Base-by-base conservation (phyloP, 2,113 vertebrate genomes). In the Amblyopsis rosae region DNA sequence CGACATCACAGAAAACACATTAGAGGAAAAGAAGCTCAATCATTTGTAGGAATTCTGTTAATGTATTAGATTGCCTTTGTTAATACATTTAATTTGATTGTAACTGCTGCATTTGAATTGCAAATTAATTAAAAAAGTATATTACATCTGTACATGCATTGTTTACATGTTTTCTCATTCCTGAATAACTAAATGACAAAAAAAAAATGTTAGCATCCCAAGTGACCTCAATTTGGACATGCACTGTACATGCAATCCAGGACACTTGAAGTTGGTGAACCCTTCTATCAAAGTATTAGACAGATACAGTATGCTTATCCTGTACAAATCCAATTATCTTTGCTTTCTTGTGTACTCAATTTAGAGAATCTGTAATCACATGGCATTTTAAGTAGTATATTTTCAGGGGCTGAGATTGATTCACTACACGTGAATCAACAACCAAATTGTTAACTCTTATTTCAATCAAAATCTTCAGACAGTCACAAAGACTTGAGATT, bases 251-350 rank as follows among this genome's bases (percentile, higher is more conserved):
- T 71, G 51, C 12, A 54, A 62, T 59, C 19, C 12, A 69, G 49
- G 6, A 9, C 49, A 72, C 0, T 64, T 35, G 12, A 35, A 59
- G 57, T 35, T 35, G 32, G 49, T 9, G 11, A 46, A 46, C 33
- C 12, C 60, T 65, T 19, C 33, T 26, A 57, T 57, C 3, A 67
- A 12, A 51, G 54, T n/a, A 17, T 26, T 16, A 12, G 46, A 46
- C 66, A 70, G 54, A 58, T 26, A 26, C 1, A 26, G 26, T 17
- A 7, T 49, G 15, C 46, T 69, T 35, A 76, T 68, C 49, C 41
- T 65, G 45, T 17, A 58, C 51, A 56, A 67, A 49, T 64, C 51
- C 46, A 47, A 66, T 53, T 53, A 17, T 65, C 45, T 0, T 15
- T 62, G 11, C 49, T 12, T 15, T 15, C 11, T 32, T 33, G 12